Conservation (phyloP, 2,888 invertebrate genomes). For the Tenthredo amoena region DNA sequence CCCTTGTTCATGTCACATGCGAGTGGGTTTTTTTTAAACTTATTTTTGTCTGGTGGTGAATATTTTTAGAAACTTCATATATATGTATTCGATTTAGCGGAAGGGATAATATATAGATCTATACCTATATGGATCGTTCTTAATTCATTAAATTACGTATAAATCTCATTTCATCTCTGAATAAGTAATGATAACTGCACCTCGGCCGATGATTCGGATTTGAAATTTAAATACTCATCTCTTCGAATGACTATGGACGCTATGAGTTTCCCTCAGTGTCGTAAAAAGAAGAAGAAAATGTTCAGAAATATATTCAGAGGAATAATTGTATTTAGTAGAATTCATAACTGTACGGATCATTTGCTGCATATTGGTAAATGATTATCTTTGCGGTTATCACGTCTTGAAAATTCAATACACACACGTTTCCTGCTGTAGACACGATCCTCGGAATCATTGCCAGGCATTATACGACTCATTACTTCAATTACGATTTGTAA, state of each 20-base stretch:
- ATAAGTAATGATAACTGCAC: neutral
- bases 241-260: neutral
- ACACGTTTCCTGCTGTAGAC: neutral
- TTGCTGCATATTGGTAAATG: neutral
- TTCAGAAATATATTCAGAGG: neutral
- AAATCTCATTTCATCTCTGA: neutral
- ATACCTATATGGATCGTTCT: neutral
- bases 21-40: neutral
- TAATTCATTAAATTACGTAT: neutral
- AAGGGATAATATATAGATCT: neutral
- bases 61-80: constrained; percentile 32
- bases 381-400: neutral
- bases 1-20: constrained; percentile 3
- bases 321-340: neutral
- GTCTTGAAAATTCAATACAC: neutral
- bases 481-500: neutral
- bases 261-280: neutral
- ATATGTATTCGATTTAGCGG: neutral
- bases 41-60: constrained; percentile 9
- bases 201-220: neutral
- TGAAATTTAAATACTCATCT: neutral
- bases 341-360: neutral
- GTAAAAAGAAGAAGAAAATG: neutral
- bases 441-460: neutral
- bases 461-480: neutral